Evolutionary conservation across 2,888 invertebrate species (phyloP).

Genomic region (Pollenia amentaria): DNA sequence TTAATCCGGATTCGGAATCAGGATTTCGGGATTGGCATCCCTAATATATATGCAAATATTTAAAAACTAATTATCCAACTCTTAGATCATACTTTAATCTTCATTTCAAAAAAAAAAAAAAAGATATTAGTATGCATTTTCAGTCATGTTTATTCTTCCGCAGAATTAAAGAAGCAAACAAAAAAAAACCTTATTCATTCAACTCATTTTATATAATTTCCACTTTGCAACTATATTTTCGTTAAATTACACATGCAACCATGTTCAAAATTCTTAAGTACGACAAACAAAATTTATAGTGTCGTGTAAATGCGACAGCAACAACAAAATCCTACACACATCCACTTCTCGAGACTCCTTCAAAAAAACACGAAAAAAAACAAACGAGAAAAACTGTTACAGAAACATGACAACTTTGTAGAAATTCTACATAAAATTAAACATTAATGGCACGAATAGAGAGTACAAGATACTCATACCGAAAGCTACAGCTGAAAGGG

Average conservation of each 20-base stretch:
- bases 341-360: slow-evolving; percentile 25
- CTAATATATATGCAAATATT: neutral
- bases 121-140: neutral
- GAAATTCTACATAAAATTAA: slow-evolving; percentile 52
- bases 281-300: slow-evolving; percentile 47
- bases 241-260: slow-evolving; percentile 62
- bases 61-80: slow-evolving; percentile 25
- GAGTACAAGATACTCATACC: slow-evolving; percentile 35
- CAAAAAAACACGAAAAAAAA: neutral
- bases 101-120: neutral
- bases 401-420: slow-evolving; percentile 62
- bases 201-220: slow-evolving; percentile 5
- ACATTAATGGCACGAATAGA: slow-evolving; percentile 35
- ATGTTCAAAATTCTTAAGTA: slow-evolving; percentile 52
- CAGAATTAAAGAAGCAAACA: slow-evolving; percentile 37
- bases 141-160: slow-evolving; percentile 29
- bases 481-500: neutral
- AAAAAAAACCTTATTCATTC: slow-evolving; percentile 38
- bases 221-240: slow-evolving; percentile 3
- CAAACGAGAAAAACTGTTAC: slow-evolving; percentile 30
- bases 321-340: slow-evolving; percentile 22
- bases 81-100: neutral
- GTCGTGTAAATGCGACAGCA: slow-evolving; percentile 54
- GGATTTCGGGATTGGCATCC: too few relatives aligned
- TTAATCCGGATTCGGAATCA: too few relatives aligned